Conservation (phyloP, 1,140 invertebrate species). For the Triops cancriformis region DNA sequence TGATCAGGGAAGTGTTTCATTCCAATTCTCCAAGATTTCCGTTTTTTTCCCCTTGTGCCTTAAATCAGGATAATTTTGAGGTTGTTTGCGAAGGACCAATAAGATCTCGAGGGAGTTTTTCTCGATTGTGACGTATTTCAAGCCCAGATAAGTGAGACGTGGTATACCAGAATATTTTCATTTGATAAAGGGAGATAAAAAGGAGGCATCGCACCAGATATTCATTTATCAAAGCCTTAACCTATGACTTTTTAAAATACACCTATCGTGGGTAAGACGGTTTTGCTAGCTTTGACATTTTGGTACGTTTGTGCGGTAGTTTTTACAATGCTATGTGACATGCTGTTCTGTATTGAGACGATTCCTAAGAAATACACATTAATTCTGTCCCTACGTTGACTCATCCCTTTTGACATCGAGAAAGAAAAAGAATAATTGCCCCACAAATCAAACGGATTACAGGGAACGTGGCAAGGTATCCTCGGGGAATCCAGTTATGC, state of each 20-base stretch:
- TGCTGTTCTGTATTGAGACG: not conserved
- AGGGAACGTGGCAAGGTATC: not conserved
- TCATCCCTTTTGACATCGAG: not conserved
- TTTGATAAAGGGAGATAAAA: too few relatives aligned
- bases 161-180: too few relatives aligned
- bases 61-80: not conserved
- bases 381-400: not conserved
- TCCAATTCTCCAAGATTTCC: not conserved
- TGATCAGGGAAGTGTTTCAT: not conserved
- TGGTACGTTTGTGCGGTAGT: too few relatives aligned
- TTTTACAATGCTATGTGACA: not conserved
- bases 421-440: not conserved
- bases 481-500: not conserved
- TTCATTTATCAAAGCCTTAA: too few relatives aligned
- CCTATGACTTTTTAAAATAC: too few relatives aligned
- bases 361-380: constrained; percentile 1
- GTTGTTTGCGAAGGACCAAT: not conserved
- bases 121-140: not conserved
- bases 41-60: not conserved
- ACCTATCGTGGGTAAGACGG: too few relatives aligned
- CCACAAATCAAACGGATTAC: not conserved
- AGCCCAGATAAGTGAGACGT: not conserved
- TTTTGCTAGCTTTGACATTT: too few relatives aligned
- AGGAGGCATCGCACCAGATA: too few relatives aligned
- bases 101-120: not conserved